phyloP scores from a whole-genome alignment of 30 jellyfish, hydroid and myxozoan species.

The Aurelia sp. region DNA sequence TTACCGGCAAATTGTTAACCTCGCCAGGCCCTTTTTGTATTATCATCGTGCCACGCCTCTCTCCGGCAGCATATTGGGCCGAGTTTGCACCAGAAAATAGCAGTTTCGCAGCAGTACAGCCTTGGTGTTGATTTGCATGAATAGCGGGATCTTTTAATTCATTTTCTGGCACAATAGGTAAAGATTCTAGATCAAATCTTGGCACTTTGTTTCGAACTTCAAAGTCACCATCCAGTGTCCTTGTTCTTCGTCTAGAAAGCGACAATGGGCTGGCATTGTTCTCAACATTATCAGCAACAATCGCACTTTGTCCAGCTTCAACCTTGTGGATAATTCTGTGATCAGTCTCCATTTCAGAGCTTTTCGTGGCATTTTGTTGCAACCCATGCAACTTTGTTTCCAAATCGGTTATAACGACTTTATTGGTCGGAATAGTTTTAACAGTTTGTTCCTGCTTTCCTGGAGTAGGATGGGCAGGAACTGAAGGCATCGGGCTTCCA shows the following conservation, averaged over 20 bases:
- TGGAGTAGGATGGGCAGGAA: no score
- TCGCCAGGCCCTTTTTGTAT: slow-evolving; percentile 34
- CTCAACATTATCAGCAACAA: no score
- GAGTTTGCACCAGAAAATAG: no score
- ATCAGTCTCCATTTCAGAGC: no score
- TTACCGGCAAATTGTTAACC: slow-evolving; percentile 25
- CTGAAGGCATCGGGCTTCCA: not conserved
- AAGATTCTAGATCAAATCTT: slow-evolving; percentile 13
- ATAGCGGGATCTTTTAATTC: slow-evolving; percentile 1
- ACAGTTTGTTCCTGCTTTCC: no score
- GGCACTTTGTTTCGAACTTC: slow-evolving; percentile 24
- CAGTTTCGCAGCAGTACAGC: no score
- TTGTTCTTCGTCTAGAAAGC: slow-evolving; percentile 11
- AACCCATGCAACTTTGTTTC: no score
- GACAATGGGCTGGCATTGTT: not conserved
- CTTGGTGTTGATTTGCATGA: not conserved
- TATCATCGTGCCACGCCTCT: slow-evolving; percentile 59
- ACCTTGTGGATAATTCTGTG: no score
- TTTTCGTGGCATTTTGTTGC: no score
- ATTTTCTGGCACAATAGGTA: slow-evolving; percentile 23
- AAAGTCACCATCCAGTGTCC: not conserved
- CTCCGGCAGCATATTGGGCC: not conserved
- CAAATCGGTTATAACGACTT: no score
- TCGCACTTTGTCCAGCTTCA: no score
- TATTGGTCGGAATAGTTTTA: no score